Evolutionary conservation across 2,888 invertebrate genomes (phyloP).

Genomic region (Raillietiella orientalis): DNA sequence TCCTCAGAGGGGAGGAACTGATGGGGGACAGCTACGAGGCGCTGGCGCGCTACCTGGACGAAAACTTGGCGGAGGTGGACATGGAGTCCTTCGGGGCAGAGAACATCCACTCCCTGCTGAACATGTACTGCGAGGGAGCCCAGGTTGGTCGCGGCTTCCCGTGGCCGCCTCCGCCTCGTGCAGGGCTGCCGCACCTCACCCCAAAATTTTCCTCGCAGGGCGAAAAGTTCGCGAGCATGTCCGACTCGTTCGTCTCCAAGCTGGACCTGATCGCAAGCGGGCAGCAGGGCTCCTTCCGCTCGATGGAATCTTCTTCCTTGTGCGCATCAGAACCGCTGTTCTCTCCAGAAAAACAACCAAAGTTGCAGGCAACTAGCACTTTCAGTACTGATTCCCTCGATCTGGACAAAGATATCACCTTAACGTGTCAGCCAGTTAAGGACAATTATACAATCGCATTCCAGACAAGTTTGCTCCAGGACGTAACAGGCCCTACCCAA

Average conservation of each 20-base stretch:
- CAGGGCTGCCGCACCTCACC: too few species aligned
- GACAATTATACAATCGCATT: conserved; percentile 85
- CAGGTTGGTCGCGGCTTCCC: too few species aligned
- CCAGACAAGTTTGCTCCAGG: too few species aligned
- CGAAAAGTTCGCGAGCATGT: conserved; percentile 49
- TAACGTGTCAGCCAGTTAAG: conserved; percentile 70
- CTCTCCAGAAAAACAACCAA: conserved; percentile 47
- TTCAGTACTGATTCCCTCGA: conserved; percentile 73
- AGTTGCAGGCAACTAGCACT: conserved; percentile 24
- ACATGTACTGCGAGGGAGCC: conserved; percentile 9
- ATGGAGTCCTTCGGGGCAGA: conserved; percentile 77
- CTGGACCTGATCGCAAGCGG: too few species aligned
- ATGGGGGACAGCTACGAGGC: conserved; percentile 62
- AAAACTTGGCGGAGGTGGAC: conserved; percentile 71
- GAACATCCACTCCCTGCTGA: conserved; percentile 52
- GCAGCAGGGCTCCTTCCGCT: too few species aligned
- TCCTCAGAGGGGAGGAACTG: too few species aligned
- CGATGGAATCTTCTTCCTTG: conserved; percentile 44
- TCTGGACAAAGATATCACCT: conserved; percentile 48
- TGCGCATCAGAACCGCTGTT: conserved; percentile 69
- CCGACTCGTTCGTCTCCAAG: conserved; percentile 44
- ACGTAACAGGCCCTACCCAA: background rate
- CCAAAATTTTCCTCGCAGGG: conserved; percentile 28
- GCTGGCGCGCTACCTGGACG: conserved; percentile 56
- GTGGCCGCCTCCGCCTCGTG: too few species aligned